phyloP scores from a whole-genome alignment of 2,888 invertebrate genomes.

The Troides oblongomaculatus region DNA sequence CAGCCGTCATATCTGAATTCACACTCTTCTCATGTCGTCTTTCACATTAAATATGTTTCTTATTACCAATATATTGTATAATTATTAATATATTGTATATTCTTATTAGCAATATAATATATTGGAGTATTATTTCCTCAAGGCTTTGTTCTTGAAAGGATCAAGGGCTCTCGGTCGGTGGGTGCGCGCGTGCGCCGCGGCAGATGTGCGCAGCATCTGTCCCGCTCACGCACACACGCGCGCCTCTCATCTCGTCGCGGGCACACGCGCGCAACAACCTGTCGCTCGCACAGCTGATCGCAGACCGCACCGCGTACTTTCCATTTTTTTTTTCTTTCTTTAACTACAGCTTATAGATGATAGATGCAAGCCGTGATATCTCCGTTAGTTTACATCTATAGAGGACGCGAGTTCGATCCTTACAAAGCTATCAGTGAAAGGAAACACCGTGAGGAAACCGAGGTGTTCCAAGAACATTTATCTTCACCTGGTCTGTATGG shows the following conservation, averaged over 20 bases:
- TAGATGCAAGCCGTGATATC: not conserved
- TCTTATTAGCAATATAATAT: not conserved
- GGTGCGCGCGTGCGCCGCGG: conserved; percentile 59
- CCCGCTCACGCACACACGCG: conserved; percentile 37
- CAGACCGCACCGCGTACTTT: conserved; percentile 53
- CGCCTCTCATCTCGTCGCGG: conserved; percentile 43
- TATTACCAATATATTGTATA: too few relatives aligned
- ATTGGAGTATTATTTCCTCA: not conserved
- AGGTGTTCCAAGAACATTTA: too few relatives aligned
- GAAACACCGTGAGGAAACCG: too few relatives aligned
- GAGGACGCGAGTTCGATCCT: too few relatives aligned
- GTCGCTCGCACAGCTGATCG: conserved; percentile 65
- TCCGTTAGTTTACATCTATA: too few relatives aligned
- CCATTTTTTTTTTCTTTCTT: conserved; percentile 44
- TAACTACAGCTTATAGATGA: conserved; percentile 20
- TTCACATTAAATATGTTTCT: too few relatives aligned
- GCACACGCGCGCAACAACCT: conserved; percentile 52
- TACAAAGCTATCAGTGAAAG: too few relatives aligned
- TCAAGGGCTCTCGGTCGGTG: conserved; percentile 41
- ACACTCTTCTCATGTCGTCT: too few relatives aligned
- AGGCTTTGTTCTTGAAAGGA: conserved; percentile 40
- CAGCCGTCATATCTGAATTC: too few relatives aligned
- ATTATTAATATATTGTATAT: too few relatives aligned
- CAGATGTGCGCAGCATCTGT: conserved; percentile 77
- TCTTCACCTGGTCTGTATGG: too few relatives aligned